Percentiles rank a stretch among this genome's conserved stretches.
These are phyloP conservation scores for Caerostris extrusa DNA, from an alignment of 1,140 invertebrate species.

Conservation along the genomic window DNA sequence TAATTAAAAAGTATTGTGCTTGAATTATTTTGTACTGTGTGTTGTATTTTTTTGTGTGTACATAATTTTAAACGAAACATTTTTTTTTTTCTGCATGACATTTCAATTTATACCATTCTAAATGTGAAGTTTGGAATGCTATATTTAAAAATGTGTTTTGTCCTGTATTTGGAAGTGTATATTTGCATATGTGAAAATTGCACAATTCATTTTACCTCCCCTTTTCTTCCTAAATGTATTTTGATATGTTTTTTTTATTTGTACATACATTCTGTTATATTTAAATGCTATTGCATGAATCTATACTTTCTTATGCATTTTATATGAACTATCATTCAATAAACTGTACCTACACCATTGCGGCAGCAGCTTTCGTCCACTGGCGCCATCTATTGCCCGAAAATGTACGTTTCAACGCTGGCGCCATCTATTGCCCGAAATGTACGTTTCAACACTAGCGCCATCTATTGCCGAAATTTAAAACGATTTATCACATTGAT, in stretches of 20 bases:
- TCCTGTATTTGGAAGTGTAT: background rate
- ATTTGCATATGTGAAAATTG: slow-evolving; percentile 4
- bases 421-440: too few species aligned
- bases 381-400: too few species aligned
- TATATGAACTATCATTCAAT: slow-evolving; percentile 14
- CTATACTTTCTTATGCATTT: slow-evolving; percentile 63
- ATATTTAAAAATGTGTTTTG: slow-evolving; percentile 36
- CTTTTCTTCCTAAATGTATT: slow-evolving; percentile 36
- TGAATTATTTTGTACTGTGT: too few species aligned
- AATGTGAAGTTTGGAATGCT: slow-evolving; percentile 71
- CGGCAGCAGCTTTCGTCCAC: too few species aligned
- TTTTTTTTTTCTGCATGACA: slow-evolving; percentile 7
- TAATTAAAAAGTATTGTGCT: too few species aligned
- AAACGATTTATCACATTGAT: too few species aligned
- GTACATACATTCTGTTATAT: slow-evolving; percentile 28
- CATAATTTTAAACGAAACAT: too few species aligned
- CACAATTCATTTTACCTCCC: slow-evolving; percentile 9
- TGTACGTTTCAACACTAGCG: too few species aligned
- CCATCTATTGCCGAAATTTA: too few species aligned
- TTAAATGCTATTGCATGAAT: slow-evolving; percentile 55
- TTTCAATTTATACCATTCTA: slow-evolving; percentile 10
- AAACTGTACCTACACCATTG: background rate
- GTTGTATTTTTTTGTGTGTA: too few species aligned
- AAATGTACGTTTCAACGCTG: too few species aligned
- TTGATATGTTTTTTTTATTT: background rate